Evolutionary conservation across 2,797 vertebrate genomes (phyloP).

Genomic region (Chrosomus eos): DNA sequence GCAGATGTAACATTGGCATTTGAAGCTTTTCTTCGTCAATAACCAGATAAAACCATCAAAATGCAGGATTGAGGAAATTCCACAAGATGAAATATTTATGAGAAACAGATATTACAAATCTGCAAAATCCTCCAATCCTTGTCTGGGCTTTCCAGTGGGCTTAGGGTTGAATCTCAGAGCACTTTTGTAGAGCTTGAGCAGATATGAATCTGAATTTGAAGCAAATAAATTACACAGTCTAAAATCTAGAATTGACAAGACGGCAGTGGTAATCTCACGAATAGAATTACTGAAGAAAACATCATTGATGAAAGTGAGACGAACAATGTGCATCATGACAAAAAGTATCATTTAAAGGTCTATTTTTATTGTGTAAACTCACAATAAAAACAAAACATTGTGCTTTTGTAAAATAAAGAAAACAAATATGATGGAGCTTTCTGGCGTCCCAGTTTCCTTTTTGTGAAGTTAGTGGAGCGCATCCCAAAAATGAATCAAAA

Average conservation of each 20-base stretch:
- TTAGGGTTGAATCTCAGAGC: conserved; percentile 9
- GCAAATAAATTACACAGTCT: conserved; percentile 19
- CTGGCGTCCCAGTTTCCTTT: too few species aligned
- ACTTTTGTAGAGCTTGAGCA: conserved; percentile 28
- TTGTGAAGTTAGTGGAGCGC: too few species aligned
- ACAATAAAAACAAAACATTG: too few species aligned
- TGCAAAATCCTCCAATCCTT: conserved; percentile 46
- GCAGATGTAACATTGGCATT: conserved; percentile 28
- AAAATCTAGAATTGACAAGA: neutral
- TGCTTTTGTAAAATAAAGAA: too few species aligned
- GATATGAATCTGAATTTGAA: conserved; percentile 34
- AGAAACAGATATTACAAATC: conserved; percentile 40
- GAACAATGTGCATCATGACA: neutral
- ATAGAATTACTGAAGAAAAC: neutral
- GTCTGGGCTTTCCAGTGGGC: conserved; percentile 27
- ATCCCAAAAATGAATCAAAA: too few species aligned
- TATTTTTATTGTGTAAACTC: too few species aligned
- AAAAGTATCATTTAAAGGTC: neutral
- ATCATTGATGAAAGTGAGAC: neutral
- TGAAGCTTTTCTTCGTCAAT: conserved; percentile 34
- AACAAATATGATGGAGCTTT: too few species aligned
- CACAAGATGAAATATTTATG: conserved; percentile 49
- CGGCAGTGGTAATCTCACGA: neutral
- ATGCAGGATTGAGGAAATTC: conserved; percentile 31
- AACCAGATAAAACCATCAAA: conserved; percentile 34